Conservation (phyloP, 2,888 invertebrate genomes). For the Flexamia atlantica region DNA sequence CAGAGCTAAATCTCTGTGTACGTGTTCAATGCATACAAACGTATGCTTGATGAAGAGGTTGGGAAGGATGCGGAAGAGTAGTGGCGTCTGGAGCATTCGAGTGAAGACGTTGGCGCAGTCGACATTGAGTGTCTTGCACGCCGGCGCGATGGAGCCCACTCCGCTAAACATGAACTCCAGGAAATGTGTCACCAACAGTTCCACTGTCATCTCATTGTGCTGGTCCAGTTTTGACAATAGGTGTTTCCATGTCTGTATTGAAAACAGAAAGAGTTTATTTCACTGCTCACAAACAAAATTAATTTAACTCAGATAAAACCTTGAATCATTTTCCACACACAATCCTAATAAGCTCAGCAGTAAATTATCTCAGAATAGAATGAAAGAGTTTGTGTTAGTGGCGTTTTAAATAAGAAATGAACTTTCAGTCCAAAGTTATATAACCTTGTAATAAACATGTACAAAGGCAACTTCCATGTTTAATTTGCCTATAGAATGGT, state of each 20-base stretch:
- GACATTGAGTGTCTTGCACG: not conserved
- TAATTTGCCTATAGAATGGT: too few species aligned
- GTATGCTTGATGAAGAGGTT: slow-evolving; percentile 10
- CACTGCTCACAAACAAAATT: too few species aligned
- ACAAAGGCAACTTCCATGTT: too few species aligned
- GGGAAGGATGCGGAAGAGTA: slow-evolving; percentile 27
- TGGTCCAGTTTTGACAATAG: slow-evolving; percentile 60
- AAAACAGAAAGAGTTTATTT: too few species aligned
- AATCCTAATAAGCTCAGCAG: too few species aligned
- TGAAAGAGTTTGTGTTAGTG: too few species aligned
- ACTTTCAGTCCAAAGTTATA: too few species aligned
- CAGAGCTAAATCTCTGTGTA: not conserved
- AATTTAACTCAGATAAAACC: too few species aligned
- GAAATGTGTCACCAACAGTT: slow-evolving; percentile 38
- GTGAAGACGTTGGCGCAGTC: slow-evolving; percentile 20
- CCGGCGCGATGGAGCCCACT: slow-evolving; percentile 15
- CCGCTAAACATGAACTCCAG: slow-evolving; percentile 53
- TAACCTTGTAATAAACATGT: too few species aligned
- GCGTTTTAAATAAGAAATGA: too few species aligned
- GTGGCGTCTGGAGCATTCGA: slow-evolving; percentile 23
- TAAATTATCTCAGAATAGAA: too few species aligned
- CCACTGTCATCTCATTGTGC: slow-evolving; percentile 35
- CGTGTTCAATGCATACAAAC: slow-evolving; percentile 33
- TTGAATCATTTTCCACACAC: too few species aligned
- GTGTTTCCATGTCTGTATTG: slow-evolving; percentile 65